Conservation (phyloP, 2,888 invertebrate species). For the Pachymerium ferrugineum region DNA sequence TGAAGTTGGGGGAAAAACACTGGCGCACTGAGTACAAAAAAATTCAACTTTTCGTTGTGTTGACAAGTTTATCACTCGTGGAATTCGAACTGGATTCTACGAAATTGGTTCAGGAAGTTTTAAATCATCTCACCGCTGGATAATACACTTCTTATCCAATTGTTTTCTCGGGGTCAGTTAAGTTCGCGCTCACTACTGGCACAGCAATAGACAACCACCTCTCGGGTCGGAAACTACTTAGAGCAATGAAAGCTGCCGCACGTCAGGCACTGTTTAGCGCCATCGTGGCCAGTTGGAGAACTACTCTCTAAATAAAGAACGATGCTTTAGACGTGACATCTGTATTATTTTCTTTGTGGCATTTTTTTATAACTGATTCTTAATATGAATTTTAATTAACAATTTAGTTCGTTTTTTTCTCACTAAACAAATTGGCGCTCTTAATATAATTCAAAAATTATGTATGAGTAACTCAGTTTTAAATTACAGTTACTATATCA, state of each 20-base stretch:
- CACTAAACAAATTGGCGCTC: no score
- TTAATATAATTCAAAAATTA: no score
- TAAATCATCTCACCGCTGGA: not conserved
- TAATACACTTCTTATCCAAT: not conserved
- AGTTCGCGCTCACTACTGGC: not conserved
- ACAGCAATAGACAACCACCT: not conserved
- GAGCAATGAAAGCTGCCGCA: not conserved
- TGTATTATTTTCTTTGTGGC: no score
- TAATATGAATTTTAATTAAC: no score
- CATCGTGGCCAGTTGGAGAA: not conserved
- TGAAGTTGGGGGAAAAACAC: no score
- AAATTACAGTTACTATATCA: no score
- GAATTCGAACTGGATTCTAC: not conserved
- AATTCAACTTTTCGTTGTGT: not conserved
- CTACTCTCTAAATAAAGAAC: no score
- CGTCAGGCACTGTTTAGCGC: not conserved
- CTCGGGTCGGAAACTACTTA: not conserved
- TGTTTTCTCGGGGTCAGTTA: not conserved
- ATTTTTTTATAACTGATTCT: no score
- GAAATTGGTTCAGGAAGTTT: not conserved
- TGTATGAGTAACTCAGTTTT: no score
- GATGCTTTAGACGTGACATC: no score
- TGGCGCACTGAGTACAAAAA: not conserved
- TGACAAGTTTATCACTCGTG: not conserved
- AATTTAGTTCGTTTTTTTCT: no score